A percentile compares a stretch with the other conserved stretches of the same genome.
These are phyloP conservation scores for Galeopsomyia nigrocyanea DNA, from an alignment of 2,888 invertebrate genomes.

Conservation along the genomic window DNA sequence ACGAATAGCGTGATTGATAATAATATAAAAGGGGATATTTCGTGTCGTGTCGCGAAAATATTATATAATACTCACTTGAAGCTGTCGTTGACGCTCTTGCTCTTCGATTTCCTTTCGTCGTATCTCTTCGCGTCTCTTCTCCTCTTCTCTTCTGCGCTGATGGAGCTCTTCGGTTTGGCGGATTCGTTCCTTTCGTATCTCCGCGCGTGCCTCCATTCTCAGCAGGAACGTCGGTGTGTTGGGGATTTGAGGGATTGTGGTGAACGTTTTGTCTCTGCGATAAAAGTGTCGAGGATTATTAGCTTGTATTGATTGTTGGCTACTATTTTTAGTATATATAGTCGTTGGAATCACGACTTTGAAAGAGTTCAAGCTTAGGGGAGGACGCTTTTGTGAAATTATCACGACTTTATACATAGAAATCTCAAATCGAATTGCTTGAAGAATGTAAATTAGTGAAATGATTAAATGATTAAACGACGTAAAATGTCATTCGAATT, in stretches of 20 bases:
- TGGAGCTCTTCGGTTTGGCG: conserved; percentile 64
- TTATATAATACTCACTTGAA: conserved; percentile 65
- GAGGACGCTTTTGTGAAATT: too few relatives aligned
- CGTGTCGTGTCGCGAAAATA: conserved; percentile 5
- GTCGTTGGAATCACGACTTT: too few relatives aligned
- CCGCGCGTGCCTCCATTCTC: conserved; percentile 81
- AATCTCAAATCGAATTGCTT: too few relatives aligned
- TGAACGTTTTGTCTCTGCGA: conserved; percentile 54
- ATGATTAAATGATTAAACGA: too few relatives aligned
- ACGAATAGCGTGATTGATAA: not conserved
- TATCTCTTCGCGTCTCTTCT: conserved; percentile 63
- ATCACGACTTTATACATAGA: too few relatives aligned
- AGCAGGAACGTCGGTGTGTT: conserved; percentile 76
- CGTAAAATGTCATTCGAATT: too few relatives aligned
- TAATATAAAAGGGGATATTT: not conserved
- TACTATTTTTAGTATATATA: too few relatives aligned
- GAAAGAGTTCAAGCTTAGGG: too few relatives aligned
- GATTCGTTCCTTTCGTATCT: conserved; percentile 72
- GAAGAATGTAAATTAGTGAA: too few relatives aligned
- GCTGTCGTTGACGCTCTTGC: conserved; percentile 65
- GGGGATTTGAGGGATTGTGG: conserved; percentile 51
- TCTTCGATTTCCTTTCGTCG: conserved; percentile 66
- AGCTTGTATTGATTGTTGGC: too few relatives aligned
- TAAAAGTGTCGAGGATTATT: not conserved
- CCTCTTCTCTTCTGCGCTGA: conserved; percentile 67